Evolutionary conservation across 2,888 invertebrate species (phyloP).

Genomic region (Tachina grossa): DNA sequence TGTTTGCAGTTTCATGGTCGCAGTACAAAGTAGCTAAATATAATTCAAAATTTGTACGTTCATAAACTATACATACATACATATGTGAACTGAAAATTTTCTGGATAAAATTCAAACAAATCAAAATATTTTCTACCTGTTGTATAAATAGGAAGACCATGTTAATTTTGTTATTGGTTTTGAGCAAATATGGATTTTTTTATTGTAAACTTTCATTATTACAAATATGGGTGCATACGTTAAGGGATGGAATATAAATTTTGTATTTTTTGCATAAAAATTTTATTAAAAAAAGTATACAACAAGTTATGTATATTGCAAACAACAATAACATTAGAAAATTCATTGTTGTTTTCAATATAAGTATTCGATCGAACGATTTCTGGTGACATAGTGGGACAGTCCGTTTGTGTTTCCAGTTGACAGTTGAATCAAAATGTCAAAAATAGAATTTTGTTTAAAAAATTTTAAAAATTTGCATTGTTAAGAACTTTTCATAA

Average conservation of each 20-base stretch:
- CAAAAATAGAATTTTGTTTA: no score
- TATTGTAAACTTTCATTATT: slow-evolving; percentile 10
- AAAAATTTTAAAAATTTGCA: no score
- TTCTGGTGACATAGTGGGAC: no score
- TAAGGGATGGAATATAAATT: neutral
- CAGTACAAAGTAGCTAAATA: neutral
- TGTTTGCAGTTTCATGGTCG: neutral
- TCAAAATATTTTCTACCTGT: neutral
- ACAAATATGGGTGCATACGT: neutral
- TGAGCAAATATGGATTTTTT: slow-evolving; percentile 11
- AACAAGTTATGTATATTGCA: no score
- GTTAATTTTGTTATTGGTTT: slow-evolving; percentile 12
- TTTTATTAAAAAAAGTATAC: no score
- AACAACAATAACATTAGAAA: no score
- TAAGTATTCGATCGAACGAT: no score
- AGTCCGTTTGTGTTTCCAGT: no score
- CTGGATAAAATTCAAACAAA: slow-evolving; percentile 16
- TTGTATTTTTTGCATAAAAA: no score
- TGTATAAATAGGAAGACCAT: slow-evolving; percentile 12
- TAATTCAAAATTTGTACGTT: neutral
- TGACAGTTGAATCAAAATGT: no score
- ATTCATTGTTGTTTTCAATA: no score
- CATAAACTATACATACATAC: neutral
- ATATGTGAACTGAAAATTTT: slow-evolving; percentile 14
- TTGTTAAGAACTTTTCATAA: no score